phyloP scores from a whole-genome alignment of 2,797 vertebrate genomes.

The Poeciliopsis turneri region DNA sequence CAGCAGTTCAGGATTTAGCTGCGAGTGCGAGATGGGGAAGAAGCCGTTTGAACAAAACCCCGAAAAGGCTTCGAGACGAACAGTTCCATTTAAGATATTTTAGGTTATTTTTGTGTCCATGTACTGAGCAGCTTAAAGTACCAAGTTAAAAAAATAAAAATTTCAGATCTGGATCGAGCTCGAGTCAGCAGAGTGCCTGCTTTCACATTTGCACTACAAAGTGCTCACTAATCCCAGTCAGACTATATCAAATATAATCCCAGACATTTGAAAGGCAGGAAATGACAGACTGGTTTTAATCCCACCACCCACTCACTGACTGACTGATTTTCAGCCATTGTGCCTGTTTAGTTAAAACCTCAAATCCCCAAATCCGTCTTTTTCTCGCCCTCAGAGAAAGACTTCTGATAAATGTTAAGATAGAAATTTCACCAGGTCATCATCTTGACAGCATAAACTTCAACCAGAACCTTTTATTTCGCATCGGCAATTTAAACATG shows the following conservation, averaged over 20 bases:
- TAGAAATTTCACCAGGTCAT: neutral
- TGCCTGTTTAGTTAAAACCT: conserved; percentile 31
- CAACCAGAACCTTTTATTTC: neutral
- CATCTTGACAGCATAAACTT: neutral
- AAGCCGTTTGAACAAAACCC: conserved; percentile 15
- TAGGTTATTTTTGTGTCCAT: conserved; percentile 14
- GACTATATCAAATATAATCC: conserved; percentile 70
- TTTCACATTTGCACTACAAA: conserved; percentile 59
- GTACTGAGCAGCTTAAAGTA: conserved; percentile 9
- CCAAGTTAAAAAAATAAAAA: neutral
- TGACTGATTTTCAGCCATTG: neutral
- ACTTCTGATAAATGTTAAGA: conserved; percentile 15
- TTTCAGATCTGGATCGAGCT: neutral
- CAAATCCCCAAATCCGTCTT: conserved; percentile 21
- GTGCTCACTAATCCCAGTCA: conserved; percentile 75
- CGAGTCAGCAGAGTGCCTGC: conserved; percentile 29
- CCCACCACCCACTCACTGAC: conserved; percentile 39
- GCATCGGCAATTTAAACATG: neutral
- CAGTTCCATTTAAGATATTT: conserved; percentile 11
- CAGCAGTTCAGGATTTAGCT: conserved; percentile 19
- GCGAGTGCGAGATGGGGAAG: conserved; percentile 14
- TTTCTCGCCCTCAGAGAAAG: neutral
- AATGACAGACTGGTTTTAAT: conserved; percentile 54
- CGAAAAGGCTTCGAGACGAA: conserved; percentile 1
- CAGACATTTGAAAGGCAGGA: conserved; percentile 45